phyloP scores from a whole-genome alignment of 2,888 invertebrate genomes.

The Celastrina argiolus region DNA sequence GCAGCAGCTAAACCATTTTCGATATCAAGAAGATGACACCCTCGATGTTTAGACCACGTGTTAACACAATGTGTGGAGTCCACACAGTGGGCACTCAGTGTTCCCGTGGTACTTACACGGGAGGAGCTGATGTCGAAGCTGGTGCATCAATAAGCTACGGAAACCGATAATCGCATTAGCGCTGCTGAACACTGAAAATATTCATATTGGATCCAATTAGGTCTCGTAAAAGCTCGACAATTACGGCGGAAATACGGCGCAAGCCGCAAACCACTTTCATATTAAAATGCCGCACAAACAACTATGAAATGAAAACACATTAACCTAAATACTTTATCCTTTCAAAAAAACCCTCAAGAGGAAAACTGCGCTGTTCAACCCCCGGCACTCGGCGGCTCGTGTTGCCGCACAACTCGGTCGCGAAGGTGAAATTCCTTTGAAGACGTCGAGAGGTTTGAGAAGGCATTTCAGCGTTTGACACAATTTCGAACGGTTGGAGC shows the following conservation, averaged over 20 bases:
- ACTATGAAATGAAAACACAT: conserved; percentile 3
- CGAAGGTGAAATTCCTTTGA: conserved; percentile 12
- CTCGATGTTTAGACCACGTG: no score
- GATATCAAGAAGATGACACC: no score
- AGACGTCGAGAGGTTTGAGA: not conserved
- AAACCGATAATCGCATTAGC: no score
- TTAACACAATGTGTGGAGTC: no score
- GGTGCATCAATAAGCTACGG: no score
- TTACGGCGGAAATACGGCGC: not conserved
- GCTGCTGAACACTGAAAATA: no score
- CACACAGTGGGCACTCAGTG: no score
- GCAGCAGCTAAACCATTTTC: no score
- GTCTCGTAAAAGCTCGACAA: not conserved
- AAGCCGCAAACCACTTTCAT: not conserved
- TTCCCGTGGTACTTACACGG: no score
- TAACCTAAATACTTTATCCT: not conserved
- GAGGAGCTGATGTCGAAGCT: no score
- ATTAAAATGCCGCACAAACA: not conserved
- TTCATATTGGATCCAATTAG: not conserved
- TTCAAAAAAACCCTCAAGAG: not conserved
- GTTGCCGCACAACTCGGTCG: conserved; percentile 8
- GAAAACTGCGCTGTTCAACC: not conserved
- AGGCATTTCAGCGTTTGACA: not conserved
- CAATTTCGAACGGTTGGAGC: not conserved
- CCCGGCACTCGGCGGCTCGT: not conserved